These are phyloP conservation scores for Lanistes nyassanus DNA, from an alignment of 1,140 invertebrate species.

Conservation along the genomic window DNA sequence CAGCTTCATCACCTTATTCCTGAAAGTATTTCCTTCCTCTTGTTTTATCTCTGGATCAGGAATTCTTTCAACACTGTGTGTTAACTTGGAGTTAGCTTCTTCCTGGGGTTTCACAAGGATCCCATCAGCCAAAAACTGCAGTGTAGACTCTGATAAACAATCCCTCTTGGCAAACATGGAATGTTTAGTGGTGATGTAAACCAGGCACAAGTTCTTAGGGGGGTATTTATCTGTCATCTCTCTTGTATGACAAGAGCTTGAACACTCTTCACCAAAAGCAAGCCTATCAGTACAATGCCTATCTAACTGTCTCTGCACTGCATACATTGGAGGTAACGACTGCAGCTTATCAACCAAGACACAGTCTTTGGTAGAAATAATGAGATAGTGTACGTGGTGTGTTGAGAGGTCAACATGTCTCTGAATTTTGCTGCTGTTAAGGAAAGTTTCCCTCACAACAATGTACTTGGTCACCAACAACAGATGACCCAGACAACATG, in stretches of 20 bases:
- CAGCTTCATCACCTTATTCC: no score
- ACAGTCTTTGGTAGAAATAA: neutral
- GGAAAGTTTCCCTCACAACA: neutral
- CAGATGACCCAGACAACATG: constrained; percentile 7
- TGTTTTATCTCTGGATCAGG: no score
- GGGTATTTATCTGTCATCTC: neutral
- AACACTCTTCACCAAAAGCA: neutral
- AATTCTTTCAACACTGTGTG: no score
- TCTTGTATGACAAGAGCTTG: neutral
- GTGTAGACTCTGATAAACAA: neutral
- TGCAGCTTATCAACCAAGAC: neutral
- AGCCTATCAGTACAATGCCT: no score
- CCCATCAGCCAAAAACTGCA: neutral
- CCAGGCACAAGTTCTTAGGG: neutral
- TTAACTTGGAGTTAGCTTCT: no score
- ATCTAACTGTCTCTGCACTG: neutral
- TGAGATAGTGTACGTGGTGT: neutral
- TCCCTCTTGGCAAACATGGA: neutral
- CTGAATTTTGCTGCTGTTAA: neutral
- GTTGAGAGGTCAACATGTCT: neutral
- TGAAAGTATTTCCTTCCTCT: no score
- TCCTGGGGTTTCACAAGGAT: no score
- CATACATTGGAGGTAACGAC: neutral
- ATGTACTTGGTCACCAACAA: constrained; percentile 6
- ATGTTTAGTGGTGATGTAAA: neutral